Evolutionary conservation across 1,140 invertebrate genomes (phyloP).

Genomic region (Octopus sinensis): DNA sequence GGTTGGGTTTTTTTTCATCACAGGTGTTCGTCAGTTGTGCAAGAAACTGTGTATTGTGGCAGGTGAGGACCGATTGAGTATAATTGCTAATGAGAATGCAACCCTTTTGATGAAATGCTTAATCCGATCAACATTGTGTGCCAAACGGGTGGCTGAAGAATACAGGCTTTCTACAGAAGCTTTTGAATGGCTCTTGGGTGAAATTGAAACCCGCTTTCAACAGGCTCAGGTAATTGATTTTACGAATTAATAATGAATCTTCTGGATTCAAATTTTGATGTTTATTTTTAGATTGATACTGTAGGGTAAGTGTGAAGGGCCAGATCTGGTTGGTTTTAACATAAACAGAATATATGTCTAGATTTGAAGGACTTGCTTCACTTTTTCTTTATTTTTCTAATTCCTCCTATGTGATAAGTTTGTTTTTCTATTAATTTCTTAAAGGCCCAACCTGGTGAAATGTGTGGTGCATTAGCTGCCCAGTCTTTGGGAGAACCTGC

Average conservation of each 20-base stretch:
- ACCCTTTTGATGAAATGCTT: slow-evolving; percentile 95
- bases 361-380: too few relatives aligned
- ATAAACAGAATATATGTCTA: too few relatives aligned
- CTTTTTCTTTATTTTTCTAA: too few relatives aligned
- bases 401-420: background rate
- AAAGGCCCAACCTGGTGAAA: slow-evolving; percentile 84
- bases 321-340: too few relatives aligned
- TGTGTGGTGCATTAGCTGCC: slow-evolving; percentile 97
- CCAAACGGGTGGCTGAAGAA: slow-evolving; percentile 85
- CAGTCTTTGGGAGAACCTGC: slow-evolving; percentile 98
- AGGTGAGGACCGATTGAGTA: slow-evolving; percentile 89
- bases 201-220: slow-evolving; percentile 97
- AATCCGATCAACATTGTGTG: slow-evolving; percentile 87
- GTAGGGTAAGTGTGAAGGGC: too few relatives aligned
- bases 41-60: slow-evolving; percentile 66
- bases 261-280: too few relatives aligned
- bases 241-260: background rate
- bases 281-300: too few relatives aligned
- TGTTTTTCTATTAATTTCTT: slow-evolving; percentile 2
- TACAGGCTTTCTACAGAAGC: slow-evolving; percentile 90
- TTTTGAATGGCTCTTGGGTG: slow-evolving; percentile 98
- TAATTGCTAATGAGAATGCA: slow-evolving; percentile 97
- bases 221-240: slow-evolving; percentile 77
- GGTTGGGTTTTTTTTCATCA: background rate
- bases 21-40: slow-evolving; percentile 55